phyloP scores from a whole-genome alignment of 2,113 vertebrate genomes.

The Serinus canaria region DNA sequence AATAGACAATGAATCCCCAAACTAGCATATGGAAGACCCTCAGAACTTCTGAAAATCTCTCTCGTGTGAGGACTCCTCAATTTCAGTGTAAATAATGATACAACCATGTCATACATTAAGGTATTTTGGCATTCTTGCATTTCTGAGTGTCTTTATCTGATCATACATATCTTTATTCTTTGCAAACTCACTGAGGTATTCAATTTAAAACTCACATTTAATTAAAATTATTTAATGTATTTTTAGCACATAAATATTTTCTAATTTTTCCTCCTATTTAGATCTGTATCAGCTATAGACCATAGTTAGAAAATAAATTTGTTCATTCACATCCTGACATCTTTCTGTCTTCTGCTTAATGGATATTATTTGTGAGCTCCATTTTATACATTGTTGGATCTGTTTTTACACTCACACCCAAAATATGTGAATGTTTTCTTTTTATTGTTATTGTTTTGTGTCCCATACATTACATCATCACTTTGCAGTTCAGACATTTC shows the following conservation, averaged over 20 bases:
- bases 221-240: conserved; percentile 1
- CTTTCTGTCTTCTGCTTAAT: background rate
- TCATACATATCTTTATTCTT: background rate
- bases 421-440: background rate
- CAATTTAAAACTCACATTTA: background rate
- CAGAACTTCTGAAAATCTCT: background rate
- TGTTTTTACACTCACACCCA: background rate
- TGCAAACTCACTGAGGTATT: background rate
- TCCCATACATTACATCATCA: background rate
- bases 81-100: background rate
- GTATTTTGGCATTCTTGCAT: background rate
- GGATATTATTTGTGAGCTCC: background rate
- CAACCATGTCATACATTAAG: background rate
- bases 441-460: background rate
- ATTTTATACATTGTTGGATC: background rate
- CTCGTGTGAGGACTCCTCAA: background rate
- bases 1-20: background rate
- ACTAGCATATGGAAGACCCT: background rate
- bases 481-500: background rate
- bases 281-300: background rate
- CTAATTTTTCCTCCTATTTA: background rate
- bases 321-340: background rate
- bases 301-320: background rate
- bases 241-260: background rate
- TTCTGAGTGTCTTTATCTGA: background rate